Base-by-base conservation (phyloP, 2,888 invertebrate species). In the Nineta flava region DNA sequence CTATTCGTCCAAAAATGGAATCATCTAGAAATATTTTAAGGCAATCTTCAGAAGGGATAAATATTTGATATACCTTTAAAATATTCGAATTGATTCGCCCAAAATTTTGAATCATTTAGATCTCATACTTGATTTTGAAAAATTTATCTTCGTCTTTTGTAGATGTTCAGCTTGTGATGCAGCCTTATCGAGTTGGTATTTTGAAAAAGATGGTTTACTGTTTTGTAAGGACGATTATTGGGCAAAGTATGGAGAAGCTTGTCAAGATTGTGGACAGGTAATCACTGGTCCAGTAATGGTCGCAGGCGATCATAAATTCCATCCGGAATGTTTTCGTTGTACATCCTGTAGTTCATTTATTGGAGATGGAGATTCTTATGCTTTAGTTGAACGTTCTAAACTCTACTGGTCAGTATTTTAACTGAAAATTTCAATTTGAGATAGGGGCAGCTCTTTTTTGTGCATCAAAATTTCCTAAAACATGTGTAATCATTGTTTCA, bases 271-370 rank as follows among this genome's bases (percentile, higher is more conserved):
- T 66, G 77, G 80, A 51, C 81, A 87, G 72, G 80, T 87, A 54
- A 81, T 81, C 58, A 85, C 88, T 1, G 93, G 93, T 0, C 92
- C 93, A 21, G 88, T 92, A 55, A 93, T 94, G 93, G 81, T 91
- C 53, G 93, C 93, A 17, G 94, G 93, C 31, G 88, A 88, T 61
- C 92, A 92, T 70, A 88, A 90, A 65, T 94, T 92, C 71, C 94
- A 95, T 70, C 92, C 93, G 43, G 94, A 94, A 73, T 94, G 94
- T 70, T 94, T 94, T 69, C 81, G 85, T 60, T 95, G 94, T 65
- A 74, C 74, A 46, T 77, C 79, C 31, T 94, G 94, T 67, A 74
- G 77, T 32, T 74, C 80, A 3, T 90, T 84, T 64, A 87, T 94
- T 58, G 94, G 92, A 53, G 92, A 93, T 70, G 90, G 90, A 6